Evolutionary conservation across 2,888 invertebrate genomes (phyloP).

Genomic region (Thera obeliscata): DNA sequence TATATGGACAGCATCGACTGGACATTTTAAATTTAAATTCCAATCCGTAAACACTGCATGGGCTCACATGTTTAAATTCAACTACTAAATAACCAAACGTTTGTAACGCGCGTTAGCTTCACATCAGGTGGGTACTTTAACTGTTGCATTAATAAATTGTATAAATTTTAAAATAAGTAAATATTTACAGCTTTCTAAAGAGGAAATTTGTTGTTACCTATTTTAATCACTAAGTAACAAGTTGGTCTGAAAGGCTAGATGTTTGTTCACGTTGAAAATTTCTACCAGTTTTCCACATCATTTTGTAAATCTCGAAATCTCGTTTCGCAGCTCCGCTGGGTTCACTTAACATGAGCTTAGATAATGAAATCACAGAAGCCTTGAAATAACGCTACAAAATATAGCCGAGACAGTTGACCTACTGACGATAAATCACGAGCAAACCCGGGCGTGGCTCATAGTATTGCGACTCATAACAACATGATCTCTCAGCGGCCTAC

Average conservation of each 20-base stretch:
- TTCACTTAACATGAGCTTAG: background rate
- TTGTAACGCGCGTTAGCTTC: too few species aligned
- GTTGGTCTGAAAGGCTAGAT: too few species aligned
- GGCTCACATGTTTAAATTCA: too few species aligned
- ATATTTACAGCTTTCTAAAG: too few species aligned
- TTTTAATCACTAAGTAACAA: too few species aligned
- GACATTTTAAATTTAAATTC: background rate
- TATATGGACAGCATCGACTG: conserved; percentile 3
- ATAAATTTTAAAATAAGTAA: too few species aligned
- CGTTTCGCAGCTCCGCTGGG: background rate
- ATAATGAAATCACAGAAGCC: conserved; percentile 11
- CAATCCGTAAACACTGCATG: background rate
- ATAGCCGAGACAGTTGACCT: conserved; percentile 20
- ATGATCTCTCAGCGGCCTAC: background rate
- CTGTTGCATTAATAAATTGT: too few species aligned
- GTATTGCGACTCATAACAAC: conserved; percentile 16
- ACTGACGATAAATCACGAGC: conserved; percentile 28
- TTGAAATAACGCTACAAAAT: conserved; percentile 5
- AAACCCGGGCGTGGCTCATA: conserved; percentile 19
- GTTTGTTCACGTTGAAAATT: too few species aligned
- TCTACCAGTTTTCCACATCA: too few species aligned
- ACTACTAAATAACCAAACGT: too few species aligned
- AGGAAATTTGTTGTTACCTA: too few species aligned
- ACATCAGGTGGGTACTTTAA: too few species aligned
- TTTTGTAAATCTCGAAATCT: background rate